Base-by-base conservation (phyloP, 2,113 vertebrate genomes). In the Sebastes schlegelii region DNA sequence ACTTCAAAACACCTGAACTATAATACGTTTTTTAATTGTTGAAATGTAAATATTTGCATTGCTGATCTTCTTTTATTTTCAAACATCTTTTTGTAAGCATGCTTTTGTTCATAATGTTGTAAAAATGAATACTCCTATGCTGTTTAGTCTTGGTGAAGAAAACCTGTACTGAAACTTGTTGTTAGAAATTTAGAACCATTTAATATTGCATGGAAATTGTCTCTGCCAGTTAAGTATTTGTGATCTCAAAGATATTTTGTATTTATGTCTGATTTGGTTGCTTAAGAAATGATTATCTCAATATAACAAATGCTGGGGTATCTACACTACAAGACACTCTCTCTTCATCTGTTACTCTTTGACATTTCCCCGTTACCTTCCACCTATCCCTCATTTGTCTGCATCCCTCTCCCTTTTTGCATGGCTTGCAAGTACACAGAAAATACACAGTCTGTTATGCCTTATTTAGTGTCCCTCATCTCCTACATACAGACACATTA, bases 361-460 rank as follows among this genome's bases (percentile, higher is more conserved):
- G 1, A 58, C 49, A 42, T 63, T 40, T 62, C 55, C 21, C 52
- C 10, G 6, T 80, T 77, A 65, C 74, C 61, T 77, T 79, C 69
- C 84, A 73, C 62, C 57, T 83, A 11, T 86, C 21, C 61, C 57
- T 83, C 74, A 69, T 90, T 77, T 71, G 55, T 79, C 77, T 88
- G 74, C 71, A 62, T 77, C 62, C 67, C 58, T 69, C 19, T 48
- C n/a, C 45, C 55, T 74, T 86, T 86, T 82, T 93, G 93, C 93
- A 94, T 94, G 93, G 83, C 93, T 92, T 93, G 88, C 88, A 60
- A 82, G 60, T 77, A 73, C 26, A 86, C 64, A 86, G 57, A 68
- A 83, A 62, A 85, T 42, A 75, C 6, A 81, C 26, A 82, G 34
- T 52, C 60, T 72, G 4, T 62, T 51, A 34, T 0, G 43, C 26